Percentiles rank a stretch among this genome's conserved stretches.
Conservation (phyloP, 2,797 vertebrate species). For the Knipowitschia caucasica region DNA sequence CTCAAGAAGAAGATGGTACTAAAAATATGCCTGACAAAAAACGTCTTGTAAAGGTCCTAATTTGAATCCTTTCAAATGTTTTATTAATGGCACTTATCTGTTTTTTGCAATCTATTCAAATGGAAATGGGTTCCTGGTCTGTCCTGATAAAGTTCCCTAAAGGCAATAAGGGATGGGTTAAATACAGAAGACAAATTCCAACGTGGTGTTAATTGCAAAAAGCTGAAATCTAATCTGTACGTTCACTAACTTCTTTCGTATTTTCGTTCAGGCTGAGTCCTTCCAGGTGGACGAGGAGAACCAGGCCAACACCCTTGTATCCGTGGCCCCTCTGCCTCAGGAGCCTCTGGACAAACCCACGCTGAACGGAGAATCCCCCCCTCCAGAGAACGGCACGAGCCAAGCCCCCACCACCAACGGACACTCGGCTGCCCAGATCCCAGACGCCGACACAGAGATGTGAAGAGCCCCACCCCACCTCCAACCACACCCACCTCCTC, state of each 20-base stretch:
- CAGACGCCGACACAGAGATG: slow-evolving; percentile 87
- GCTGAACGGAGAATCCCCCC: slow-evolving; percentile 80
- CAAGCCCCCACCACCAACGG: slow-evolving; percentile 79
- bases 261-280: slow-evolving; percentile 79
- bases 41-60: too few species aligned
- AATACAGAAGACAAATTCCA: too few species aligned
- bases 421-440: slow-evolving; percentile 78
- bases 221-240: neutral
- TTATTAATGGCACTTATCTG: too few species aligned
- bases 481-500: slow-evolving; percentile 13
- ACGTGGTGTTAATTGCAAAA: neutral
- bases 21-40: too few species aligned
- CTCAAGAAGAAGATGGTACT: too few species aligned
- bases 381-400: slow-evolving; percentile 83
- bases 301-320: slow-evolving; percentile 87
- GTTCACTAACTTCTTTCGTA: neutral
- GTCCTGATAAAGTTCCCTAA: too few species aligned
- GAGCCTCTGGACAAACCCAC: slow-evolving; percentile 84
- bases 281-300: slow-evolving; percentile 86
- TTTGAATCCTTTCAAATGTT: too few species aligned
- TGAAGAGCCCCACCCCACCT: slow-evolving; percentile 61
- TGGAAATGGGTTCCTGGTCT: too few species aligned
- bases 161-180: too few species aligned
- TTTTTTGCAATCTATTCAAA: too few species aligned
- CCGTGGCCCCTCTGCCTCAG: slow-evolving; percentile 75